Base-by-base conservation (phyloP, 2,888 invertebrate genomes). In the Drosophila lacicola region DNA sequence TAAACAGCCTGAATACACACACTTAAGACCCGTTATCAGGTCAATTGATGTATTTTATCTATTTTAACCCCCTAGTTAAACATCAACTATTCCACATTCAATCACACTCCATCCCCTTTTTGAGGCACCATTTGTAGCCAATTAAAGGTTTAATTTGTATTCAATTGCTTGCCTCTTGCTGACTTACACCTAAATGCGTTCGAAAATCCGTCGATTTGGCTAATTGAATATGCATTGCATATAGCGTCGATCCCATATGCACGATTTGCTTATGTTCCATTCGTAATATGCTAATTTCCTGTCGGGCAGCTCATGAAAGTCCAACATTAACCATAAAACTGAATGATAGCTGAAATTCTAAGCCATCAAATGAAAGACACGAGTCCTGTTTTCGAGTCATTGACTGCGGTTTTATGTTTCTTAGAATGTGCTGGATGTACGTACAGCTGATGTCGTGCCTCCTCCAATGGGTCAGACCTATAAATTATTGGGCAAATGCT, bases 301-400 rank as follows among this genome's bases (percentile, higher is more conserved):
- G 47, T 21, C 67, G 55, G 11, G 13, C 55, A 69, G 50, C 68
- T 70, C 64, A 78, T 70, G 72, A 65, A 72, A 68, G 45, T 45
- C 29, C 45, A 60, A 56, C 36, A 71, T 69, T 60, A 42, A 41
- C 19, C 75, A 72, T 69, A 45, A 44, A 76, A 54, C 56, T 71
- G 73, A 82, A 54, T 61, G 67, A 74, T 83, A 86, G 83, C 78
- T 76, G 67, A 86, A 82, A 86, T 86, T 82, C 82, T 86, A 86
- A 83, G 63, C 61, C 77, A 65, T 57, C 64, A 62, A 61, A 70
- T 36, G 49, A 54, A 77, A 70, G 72, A 80, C 88, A 84, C 82
- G 85, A 85, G 77, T 86, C 88, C 85, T 88, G 85, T 82, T 72
- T 70, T 58, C 36, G 13, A 80, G 85, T 86, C 85, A 82, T 76